These are phyloP conservation scores for Potamarius usumacintae DNA, from an alignment of 2,113 vertebrate species.

Conservation along the genomic window DNA sequence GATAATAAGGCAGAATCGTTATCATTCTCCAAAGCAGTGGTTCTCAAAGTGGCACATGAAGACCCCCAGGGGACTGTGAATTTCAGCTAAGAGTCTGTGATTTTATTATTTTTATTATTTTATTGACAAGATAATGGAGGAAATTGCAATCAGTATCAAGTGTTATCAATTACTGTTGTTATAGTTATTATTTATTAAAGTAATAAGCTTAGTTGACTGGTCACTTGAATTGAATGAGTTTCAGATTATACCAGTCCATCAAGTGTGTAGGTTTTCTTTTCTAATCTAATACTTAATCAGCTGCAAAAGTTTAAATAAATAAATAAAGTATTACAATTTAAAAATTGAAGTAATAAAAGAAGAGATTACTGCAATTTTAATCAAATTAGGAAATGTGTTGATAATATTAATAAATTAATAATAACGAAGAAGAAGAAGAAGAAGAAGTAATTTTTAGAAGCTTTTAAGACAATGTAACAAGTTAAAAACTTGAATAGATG, in stretches of 20 bases:
- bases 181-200: not conserved
- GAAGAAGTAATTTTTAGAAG: not conserved
- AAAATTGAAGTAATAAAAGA: not conserved
- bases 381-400: not conserved
- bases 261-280: not conserved
- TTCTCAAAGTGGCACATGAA: not conserved
- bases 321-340: not conserved
- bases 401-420: not conserved
- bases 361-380: not conserved
- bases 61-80: not conserved
- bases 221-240: not conserved
- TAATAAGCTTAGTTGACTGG: not conserved
- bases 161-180: not conserved
- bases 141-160: not conserved
- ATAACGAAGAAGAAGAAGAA: no score
- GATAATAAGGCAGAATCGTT: not conserved
- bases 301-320: not conserved
- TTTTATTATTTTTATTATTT: slow-evolving; percentile 3
- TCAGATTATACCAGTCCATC: not conserved
- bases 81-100: not conserved
- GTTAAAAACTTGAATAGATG: not conserved
- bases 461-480: not conserved
- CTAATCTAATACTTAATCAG: not conserved
- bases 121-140: not conserved
- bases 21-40: not conserved